Evolutionary conservation across 1,140 invertebrate genomes (phyloP), one percentile per base, ranked within the genome.

Genomic region (Spodoptera litura): DNA sequence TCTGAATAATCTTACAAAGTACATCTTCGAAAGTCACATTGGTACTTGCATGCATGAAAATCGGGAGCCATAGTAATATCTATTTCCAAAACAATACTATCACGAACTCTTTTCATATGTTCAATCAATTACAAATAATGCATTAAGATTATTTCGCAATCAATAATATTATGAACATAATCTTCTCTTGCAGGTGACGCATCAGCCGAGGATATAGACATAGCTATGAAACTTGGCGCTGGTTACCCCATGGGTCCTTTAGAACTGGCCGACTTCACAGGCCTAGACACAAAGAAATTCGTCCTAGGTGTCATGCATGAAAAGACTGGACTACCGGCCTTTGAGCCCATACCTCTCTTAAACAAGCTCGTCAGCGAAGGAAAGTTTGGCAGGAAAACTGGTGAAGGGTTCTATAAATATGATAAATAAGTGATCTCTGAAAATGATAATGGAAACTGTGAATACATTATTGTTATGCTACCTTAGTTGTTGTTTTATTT

Each of bases 381-480:
- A 27, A 98, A 98, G 93, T 88, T 97, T 6, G 98, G 98, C 1
- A 92, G 95, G 11, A 99, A 99, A 91, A 92, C 95, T 75, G 98
- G 98, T 1, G 96, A 98, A 95, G 98, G 98, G 20, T 97, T 98
- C 87, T 98, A 98, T 89, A 96, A 96, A 82, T 98, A 98, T 91
- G 95, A 96, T 3, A 96, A 96, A 91, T 70, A 9, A 53, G 20
- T 20, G 15, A 9, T 25, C 4, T 27, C 25, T 59, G 12, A 25
- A 25, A 8, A 44, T 27, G 31, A 49, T 2, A 64, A 20, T 20
- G 1, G 15, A 64, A 49, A 12, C 38, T 44, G 38, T 6, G 4
- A 68, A 51, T 66, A 66, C 25, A 51, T 9, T 44, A 51, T 13
- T 31, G 31, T 31, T 61, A 49, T 49, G 15, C n/a, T 11, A 66